Evolutionary conservation across 1,140 invertebrate species (phyloP), one percentile per base, ranked within the genome.

Genomic region (Alviniconcha marisindica): DNA sequence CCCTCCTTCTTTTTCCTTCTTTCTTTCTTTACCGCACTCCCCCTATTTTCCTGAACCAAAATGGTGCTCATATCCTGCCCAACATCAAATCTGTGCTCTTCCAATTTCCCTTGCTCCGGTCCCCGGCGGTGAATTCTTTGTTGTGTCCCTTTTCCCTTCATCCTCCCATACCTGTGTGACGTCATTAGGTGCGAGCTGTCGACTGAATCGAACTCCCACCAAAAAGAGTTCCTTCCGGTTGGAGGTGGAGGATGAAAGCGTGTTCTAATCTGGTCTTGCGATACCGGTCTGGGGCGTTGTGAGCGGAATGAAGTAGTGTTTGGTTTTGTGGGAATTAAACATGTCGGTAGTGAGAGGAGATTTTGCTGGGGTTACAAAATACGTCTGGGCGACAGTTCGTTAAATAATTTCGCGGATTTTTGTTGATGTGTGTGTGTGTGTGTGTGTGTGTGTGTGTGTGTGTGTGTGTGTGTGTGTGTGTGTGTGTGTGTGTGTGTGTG

Each of bases 161-260:
- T 66, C 38, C n/a, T 60, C 78, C 38, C 18, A 21, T 44, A 80
- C 78, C 78, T 80, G 78, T 31, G 33, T 80, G 78, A 80, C 78
- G 78, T 80, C 78, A 80, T 42, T 48, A 69, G 60, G 56, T 80
- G 56, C 78, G 78, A 66, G 77, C 33, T 38, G 60, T 24, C n/a
- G 36, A 56, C 33, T n/a, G 78, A 80, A 80, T 44, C 56, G 78
- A 80, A 80, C 78, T 80, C n/a, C 56, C 1, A 33, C 36, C 38
- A 38, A 80, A 80, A 80, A 80, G 78, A 80, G 78, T 80, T 80
- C 78, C 78, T 80, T 80, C 78, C 78, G 78, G 40, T 60, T 63
- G 78, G 15, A n/a, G 24, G 60, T 44, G 33, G 21, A 38, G 51
- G 78, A 38, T 44, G 56, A 80, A 80, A 66, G 36, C 38, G 24